phyloP scores from a whole-genome alignment of 2,888 invertebrate genomes.

The Latheticus oryzae region DNA sequence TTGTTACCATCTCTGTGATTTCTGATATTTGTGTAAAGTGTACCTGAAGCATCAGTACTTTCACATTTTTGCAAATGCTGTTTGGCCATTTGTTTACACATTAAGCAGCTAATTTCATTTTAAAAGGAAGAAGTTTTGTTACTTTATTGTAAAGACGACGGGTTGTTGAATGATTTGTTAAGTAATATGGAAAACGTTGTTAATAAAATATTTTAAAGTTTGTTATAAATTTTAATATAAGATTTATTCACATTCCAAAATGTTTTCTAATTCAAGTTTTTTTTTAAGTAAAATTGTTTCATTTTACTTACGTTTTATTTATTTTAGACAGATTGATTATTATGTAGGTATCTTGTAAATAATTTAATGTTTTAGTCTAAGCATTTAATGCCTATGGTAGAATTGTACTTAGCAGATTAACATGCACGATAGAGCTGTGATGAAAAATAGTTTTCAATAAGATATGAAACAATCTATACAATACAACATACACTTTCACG shows the following conservation, averaged over 20 bases:
- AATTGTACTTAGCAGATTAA: conserved; percentile 49
- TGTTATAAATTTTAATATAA: conserved; percentile 25
- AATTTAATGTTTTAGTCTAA: conserved; percentile 28
- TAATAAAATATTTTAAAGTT: conserved; percentile 29
- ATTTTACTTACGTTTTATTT: too few species aligned
- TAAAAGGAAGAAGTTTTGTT: conserved; percentile 13
- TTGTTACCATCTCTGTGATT: conserved; percentile 47
- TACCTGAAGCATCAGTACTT: conserved; percentile 43
- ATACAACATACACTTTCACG: too few species aligned
- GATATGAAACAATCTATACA: too few species aligned
- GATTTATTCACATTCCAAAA: conserved; percentile 33
- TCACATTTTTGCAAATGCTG: conserved; percentile 1
- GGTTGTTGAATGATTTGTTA: conserved; percentile 36
- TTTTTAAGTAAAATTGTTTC: too few species aligned
- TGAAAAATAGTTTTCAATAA: too few species aligned
- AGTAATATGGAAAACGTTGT: conserved; percentile 22
- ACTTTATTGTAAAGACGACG: conserved; percentile 31
- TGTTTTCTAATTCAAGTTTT: conserved; percentile 29
- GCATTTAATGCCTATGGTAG: conserved; percentile 35
- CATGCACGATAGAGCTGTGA: conserved; percentile 60
- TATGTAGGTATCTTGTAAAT: conserved; percentile 37
- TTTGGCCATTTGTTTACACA: background rate
- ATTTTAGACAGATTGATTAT: conserved; percentile 21
- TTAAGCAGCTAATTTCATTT: conserved; percentile 22
- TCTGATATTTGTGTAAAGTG: conserved; percentile 42